Base-by-base conservation (phyloP, 2,797 vertebrate genomes). In the Catostomus latipinnis region DNA sequence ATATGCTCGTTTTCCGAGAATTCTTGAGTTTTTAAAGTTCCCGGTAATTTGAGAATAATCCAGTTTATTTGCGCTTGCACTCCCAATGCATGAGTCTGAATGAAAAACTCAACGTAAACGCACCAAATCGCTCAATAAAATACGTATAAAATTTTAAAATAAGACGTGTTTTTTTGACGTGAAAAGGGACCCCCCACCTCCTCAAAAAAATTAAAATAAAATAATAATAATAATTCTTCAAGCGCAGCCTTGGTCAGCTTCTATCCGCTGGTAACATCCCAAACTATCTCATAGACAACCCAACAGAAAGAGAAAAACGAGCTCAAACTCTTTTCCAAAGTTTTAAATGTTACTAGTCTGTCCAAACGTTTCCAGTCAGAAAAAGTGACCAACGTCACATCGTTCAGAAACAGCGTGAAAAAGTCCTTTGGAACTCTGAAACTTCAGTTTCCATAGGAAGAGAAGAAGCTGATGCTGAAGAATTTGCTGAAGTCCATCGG, bases 341-440 rank as follows among this genome's bases (percentile, higher is more conserved):
- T 85, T 66, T 16, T 69, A 18, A 65, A 34, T n/a, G 45, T 4
- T 50, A 53, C 13, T 68, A 67, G 49, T 71, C 60, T 63, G 62
- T 45, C 80, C 73, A 70, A 12, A 56, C 78, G 80, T 80, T 90
- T 85, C 88, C 8, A 46, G 22, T 72, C 74, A 61, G 49, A 13
- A 62, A 57, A 65, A 45, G 22, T 71, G 72, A 71, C 48, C 45
- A 74, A 83, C 86, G 87, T 93, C 90, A 93, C 93, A 93, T 93
- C 84, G 91, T 92, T 86, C 87, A 60, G 45, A 69, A 71, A 54
- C 87, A 81, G 10, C 45, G 50, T 10, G 58, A 56, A 58, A 10
- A 62, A 74, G 71, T 89, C 69, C 63, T 69, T 72, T 71, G 58
- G 2, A 84, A 86, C 89, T 82, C 84, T 88, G 86, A 85, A 88